phyloP scores from a whole-genome alignment of 1,140 invertebrate species.

The Tyrophagus putrescentiae region DNA sequence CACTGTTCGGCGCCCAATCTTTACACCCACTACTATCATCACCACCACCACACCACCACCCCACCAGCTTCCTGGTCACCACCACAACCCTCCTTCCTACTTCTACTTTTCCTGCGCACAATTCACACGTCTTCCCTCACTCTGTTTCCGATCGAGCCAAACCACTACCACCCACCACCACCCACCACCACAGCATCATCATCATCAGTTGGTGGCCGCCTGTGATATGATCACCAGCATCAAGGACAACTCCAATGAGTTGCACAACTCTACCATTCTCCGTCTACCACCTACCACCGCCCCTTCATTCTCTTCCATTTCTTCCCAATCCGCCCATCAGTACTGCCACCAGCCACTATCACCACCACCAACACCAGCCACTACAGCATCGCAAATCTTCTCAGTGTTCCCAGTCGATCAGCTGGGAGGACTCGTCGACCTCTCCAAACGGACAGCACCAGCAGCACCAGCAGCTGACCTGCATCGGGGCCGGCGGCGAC shows the following conservation, averaged over 20 bases:
- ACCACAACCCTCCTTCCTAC: neutral
- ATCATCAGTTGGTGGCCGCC: neutral
- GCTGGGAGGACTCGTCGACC: neutral
- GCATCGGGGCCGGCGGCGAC: no score
- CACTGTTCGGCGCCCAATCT: constrained; percentile 23
- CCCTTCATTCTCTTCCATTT: neutral
- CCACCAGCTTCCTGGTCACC: neutral
- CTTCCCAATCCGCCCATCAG: no score
- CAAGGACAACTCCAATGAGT: neutral
- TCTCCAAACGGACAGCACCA: neutral
- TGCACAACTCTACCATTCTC: constrained; percentile 5
- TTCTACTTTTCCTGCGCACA: neutral
- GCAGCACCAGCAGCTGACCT: no score
- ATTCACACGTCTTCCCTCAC: neutral
- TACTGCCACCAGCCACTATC: neutral
- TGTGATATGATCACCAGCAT: constrained; percentile 12
- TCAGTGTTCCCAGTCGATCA: constrained; percentile 27
- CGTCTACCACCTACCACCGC: neutral
- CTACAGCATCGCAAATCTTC: constrained; percentile 9
- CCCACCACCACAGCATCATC: no score
- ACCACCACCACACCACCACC: neutral
- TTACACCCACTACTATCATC: neutral
- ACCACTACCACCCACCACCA: no score
- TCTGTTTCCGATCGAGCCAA: neutral
- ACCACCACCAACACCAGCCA: constrained; percentile 4